phyloP scores from a whole-genome alignment of 2,888 invertebrate species.

The Drosophila demipolita region DNA sequence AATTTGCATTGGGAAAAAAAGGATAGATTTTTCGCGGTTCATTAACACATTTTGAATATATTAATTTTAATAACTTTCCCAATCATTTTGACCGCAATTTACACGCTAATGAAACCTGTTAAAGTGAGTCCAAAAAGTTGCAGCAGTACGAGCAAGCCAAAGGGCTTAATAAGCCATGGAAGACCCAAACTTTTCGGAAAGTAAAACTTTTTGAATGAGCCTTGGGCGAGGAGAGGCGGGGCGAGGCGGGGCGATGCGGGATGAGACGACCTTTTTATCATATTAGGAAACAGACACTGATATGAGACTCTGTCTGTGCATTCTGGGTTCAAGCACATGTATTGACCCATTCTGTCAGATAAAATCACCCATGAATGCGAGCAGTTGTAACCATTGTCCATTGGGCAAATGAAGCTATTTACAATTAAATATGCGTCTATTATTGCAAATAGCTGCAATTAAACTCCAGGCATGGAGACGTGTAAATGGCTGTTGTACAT shows the following conservation, averaged over 20 bases:
- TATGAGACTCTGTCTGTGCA: background rate
- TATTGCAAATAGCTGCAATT: slow-evolving; percentile 59
- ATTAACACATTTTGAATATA: slow-evolving; percentile 29
- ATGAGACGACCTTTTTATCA: background rate
- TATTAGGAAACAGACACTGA: slow-evolving; percentile 6
- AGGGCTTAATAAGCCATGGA: slow-evolving; percentile 58
- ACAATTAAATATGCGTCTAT: slow-evolving; percentile 51
- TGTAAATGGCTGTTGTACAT: slow-evolving; percentile 31
- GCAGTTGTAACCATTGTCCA: slow-evolving; percentile 14
- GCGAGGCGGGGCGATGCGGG: background rate
- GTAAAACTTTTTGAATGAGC: slow-evolving; percentile 39
- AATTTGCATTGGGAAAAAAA: slow-evolving; percentile 6
- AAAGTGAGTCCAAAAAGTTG: slow-evolving; percentile 34
- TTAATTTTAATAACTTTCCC: slow-evolving; percentile 46
- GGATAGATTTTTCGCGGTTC: slow-evolving; percentile 4
- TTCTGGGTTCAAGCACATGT: slow-evolving; percentile 5
- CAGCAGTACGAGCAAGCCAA: slow-evolving; percentile 19
- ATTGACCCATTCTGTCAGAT: slow-evolving; percentile 23
- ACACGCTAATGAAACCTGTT: slow-evolving; percentile 62
- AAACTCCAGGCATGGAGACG: slow-evolving; percentile 39
- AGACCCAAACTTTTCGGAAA: slow-evolving; percentile 31
- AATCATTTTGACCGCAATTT: slow-evolving; percentile 58
- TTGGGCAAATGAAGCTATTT: slow-evolving; percentile 48
- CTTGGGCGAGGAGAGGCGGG: background rate
- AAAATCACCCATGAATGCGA: slow-evolving; percentile 13